Conservation (phyloP, 2,888 invertebrate species). For the Idaea straminata region DNA sequence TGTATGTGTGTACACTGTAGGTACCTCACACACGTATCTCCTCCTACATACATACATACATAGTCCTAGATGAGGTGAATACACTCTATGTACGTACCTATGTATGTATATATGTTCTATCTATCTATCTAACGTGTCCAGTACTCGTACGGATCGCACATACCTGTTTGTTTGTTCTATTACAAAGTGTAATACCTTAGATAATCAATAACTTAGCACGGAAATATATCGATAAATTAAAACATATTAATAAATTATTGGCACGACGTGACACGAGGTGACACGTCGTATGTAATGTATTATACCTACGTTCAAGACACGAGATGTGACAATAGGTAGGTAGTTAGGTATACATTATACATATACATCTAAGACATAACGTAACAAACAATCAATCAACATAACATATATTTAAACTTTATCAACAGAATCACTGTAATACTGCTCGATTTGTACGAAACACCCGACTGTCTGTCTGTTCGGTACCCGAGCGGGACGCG, state of each 20-base stretch:
- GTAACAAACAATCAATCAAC: constrained; percentile 73
- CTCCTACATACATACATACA: too few species aligned
- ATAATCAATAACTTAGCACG: background rate
- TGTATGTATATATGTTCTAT: background rate
- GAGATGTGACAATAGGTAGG: background rate
- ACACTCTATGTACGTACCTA: too few species aligned
- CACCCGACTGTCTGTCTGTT: constrained; percentile 65
- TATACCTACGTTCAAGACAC: too few species aligned
- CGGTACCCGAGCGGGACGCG: background rate
- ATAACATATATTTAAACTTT: constrained; percentile 79
- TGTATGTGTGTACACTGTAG: too few species aligned
- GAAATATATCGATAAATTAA: background rate
- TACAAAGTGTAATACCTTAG: background rate
- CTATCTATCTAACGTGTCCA: background rate
- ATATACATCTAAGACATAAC: constrained; percentile 27
- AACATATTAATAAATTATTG: background rate
- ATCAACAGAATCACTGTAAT: constrained; percentile 78
- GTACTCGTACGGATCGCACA: background rate
- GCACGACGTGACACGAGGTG: constrained; percentile 16
- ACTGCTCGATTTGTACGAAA: constrained; percentile 80
- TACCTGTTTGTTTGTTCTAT: background rate
- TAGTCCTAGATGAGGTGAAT: too few species aligned
- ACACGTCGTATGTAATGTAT: constrained; percentile 18
- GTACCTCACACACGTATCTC: too few species aligned
- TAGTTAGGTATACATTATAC: background rate